phyloP scores from a whole-genome alignment of 2,797 vertebrate species.

The Mycteria americana region DNA sequence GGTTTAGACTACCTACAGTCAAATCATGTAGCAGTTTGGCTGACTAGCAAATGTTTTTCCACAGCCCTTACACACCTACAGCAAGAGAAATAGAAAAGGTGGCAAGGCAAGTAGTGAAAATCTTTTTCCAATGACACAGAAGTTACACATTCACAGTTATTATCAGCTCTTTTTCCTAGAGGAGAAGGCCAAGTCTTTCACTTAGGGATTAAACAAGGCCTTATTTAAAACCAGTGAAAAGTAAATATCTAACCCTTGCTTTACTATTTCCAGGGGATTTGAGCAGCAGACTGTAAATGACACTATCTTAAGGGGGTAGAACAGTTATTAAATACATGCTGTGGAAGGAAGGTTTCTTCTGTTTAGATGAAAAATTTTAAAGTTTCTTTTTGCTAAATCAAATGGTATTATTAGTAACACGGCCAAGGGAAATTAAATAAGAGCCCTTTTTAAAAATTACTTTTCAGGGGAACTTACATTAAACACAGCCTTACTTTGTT shows the following conservation, averaged over 20 bases:
- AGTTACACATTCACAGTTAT: slow-evolving; percentile 19
- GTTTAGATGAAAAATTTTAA: neutral
- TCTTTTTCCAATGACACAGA: neutral
- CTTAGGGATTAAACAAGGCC: slow-evolving; percentile 15
- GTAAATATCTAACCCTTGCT: slow-evolving; percentile 18
- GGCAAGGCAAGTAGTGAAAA: neutral
- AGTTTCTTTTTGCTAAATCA: neutral
- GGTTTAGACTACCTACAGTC: neutral
- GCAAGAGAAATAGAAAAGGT: neutral
- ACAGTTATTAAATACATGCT: slow-evolving; percentile 2
- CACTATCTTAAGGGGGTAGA: slow-evolving; percentile 18
- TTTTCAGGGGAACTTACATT: neutral
- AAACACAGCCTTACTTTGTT: neutral
- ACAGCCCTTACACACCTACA: neutral
- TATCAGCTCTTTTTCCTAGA: slow-evolving; percentile 8
- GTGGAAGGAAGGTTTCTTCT: neutral
- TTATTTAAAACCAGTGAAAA: slow-evolving; percentile 50
- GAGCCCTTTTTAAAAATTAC: neutral
- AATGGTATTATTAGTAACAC: neutral
- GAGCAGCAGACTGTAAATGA: slow-evolving; percentile 41
- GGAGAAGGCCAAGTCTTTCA: neutral
- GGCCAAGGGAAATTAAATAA: slow-evolving; percentile 6
- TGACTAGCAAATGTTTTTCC: neutral
- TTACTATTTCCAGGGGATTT: slow-evolving; percentile 21
- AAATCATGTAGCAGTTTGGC: neutral